These are phyloP conservation scores for Drosophila guanche DNA, from an alignment of 1,140 invertebrate species.

Conservation along the genomic window DNA sequence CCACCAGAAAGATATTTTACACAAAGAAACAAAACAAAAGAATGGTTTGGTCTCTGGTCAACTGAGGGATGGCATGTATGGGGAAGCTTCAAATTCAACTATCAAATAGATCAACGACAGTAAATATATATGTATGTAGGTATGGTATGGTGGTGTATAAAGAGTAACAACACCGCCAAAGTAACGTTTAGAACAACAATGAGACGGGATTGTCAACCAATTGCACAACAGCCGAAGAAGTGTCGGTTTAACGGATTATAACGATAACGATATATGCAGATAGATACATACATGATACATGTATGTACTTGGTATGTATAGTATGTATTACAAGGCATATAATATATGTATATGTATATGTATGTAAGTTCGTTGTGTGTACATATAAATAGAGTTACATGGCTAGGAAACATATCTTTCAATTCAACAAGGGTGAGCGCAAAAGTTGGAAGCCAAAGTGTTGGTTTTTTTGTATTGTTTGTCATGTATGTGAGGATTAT, in stretches of 20 bases:
- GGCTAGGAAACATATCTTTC: slow-evolving; percentile 38
- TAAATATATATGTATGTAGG: slow-evolving; percentile 15
- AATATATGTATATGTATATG: slow-evolving; percentile 23
- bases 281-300: slow-evolving; percentile 18
- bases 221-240: slow-evolving; percentile 66
- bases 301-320: slow-evolving; percentile 19
- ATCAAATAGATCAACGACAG: slow-evolving; percentile 69
- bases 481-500: slow-evolving; percentile 24
- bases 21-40: slow-evolving; percentile 41
- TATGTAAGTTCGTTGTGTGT: slow-evolving; percentile 5
- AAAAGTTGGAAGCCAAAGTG: slow-evolving; percentile 68
- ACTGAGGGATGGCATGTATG: slow-evolving; percentile 8
- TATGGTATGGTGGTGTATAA: too few relatives aligned
- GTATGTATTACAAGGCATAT: slow-evolving; percentile 54
- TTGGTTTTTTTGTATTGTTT: slow-evolving; percentile 36
- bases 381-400: slow-evolving; percentile 35
- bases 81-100: slow-evolving; percentile 61
- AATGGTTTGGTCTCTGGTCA: slow-evolving; percentile 14
- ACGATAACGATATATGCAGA: slow-evolving; percentile 45
- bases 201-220: slow-evolving; percentile 56
- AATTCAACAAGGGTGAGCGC: slow-evolving; percentile 62
- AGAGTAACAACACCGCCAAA: slow-evolving; percentile 48
- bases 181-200: slow-evolving; percentile 71
- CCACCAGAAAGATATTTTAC: slow-evolving; percentile 60
- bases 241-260: slow-evolving; percentile 36